Base-by-base conservation (phyloP, 1,140 invertebrate genomes). In the Ganaspis sp. region DNA sequence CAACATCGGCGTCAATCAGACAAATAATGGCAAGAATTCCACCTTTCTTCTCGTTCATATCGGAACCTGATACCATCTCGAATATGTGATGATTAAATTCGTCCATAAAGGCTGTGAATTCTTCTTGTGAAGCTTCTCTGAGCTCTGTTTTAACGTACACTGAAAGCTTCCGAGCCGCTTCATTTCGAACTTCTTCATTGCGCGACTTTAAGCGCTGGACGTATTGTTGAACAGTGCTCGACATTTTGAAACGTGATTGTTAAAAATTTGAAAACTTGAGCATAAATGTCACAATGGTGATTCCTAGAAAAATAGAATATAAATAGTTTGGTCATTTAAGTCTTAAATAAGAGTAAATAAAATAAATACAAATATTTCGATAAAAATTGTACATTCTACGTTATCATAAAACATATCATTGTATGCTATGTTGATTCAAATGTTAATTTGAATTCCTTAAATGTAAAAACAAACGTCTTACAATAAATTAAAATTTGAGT, bases 21-120 rank as follows among this genome's bases (percentile, higher is more conserved):
- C 96, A 98, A 78, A 98, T 96, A 87, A 99, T 99, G 21, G 98
- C 98, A 23, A 99, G 90, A 77, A 99, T 97, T 69, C 97, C 98
- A 64, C 98, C 98, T 90, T 99, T 99, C 85, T 97, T 98, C 87
- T 99, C 98, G 91, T 97, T 97, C 17, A 96, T 94, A 90, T 99
- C 98, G 29, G 95, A 94, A 78, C 96, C 96, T 4, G 96, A 97
- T 1, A 99, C 97, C 97, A 99, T 98, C 88, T 98, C 96, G 90
- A 97, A 97, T 77, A 99, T 98, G 84, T 98, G 96, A 89, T 98
- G 96, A 88, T 98, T 98, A 85, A 99, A 98, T 75, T 98, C 96
- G 88, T 99, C 98, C 89, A 99, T 95, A 87, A 99, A 99, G 29
- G 93, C 91, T 19, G 95, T 95, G 72, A 98, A 93, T 85, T 98